phyloP scores from a whole-genome alignment of 2,113 vertebrate genomes.

The Tragelaphus scriptus region DNA sequence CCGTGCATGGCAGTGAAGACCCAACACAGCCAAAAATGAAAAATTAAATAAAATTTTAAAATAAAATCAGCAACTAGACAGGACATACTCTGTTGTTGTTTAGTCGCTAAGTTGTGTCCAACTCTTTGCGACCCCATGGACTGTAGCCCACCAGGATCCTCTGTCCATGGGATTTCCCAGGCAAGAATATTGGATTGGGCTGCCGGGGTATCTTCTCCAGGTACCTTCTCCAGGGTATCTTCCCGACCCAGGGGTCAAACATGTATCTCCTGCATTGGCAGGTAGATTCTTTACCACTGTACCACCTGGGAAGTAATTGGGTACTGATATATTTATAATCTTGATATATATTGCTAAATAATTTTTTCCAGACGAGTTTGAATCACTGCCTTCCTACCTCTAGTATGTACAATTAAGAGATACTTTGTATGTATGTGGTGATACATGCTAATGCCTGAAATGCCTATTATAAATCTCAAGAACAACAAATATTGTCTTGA shows the following conservation, averaged over 20 bases:
- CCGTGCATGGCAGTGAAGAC: not conserved
- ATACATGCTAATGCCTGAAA: not conserved
- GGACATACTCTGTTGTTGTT: not conserved
- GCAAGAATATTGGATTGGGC: not conserved
- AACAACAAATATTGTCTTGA: not conserved
- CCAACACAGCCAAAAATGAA: not conserved
- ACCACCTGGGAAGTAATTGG: not conserved
- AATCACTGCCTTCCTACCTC: not conserved
- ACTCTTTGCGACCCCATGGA: not conserved
- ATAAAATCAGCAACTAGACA: not conserved
- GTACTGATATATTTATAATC: not conserved
- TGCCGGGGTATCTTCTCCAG: not conserved
- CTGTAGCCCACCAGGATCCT: not conserved
- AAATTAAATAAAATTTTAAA: not conserved
- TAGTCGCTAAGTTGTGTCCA: not conserved
- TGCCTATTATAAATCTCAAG: not conserved
- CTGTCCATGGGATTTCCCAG: not conserved
- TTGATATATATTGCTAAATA: not conserved
- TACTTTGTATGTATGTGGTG: not conserved
- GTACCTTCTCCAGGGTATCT: not conserved
- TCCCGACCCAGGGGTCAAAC: not conserved
- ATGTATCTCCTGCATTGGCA: not conserved
- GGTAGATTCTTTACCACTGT: not conserved
- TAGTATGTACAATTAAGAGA: not conserved
- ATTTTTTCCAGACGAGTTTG: not conserved